Conservation (phyloP, 2,797 vertebrate genomes). For the Triplophysa yarkandensis region DNA sequence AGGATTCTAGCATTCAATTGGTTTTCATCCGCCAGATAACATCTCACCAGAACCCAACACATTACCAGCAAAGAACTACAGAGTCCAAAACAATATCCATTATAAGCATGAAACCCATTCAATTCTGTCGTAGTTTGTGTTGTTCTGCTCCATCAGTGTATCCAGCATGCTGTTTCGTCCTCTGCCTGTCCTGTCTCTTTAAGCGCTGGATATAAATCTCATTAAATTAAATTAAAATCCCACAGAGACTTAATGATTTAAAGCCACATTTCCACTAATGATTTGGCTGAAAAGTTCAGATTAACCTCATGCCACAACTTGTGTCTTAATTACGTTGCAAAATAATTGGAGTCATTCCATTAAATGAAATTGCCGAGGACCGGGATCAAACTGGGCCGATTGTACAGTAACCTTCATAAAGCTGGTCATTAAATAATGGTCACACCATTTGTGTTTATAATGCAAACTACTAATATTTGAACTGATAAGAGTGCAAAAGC, state of each 20-base stretch:
- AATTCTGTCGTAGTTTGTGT: too few species aligned
- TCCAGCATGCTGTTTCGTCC: neutral
- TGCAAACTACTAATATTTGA: neutral
- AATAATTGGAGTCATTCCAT: neutral
- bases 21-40: too few species aligned
- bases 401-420: neutral
- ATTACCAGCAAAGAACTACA: too few species aligned
- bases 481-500: neutral
- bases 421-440: neutral
- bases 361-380: neutral
- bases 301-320: neutral
- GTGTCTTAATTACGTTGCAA: neutral
- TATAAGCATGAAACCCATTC: too few species aligned
- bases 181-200: conserved; percentile 12
- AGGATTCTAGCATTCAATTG: too few species aligned
- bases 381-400: neutral
- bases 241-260: conserved; percentile 7
- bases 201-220: conserved; percentile 19
- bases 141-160: too few species aligned
- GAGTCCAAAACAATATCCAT: too few species aligned
- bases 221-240: conserved; percentile 33
- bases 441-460: neutral
- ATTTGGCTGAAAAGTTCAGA: neutral
- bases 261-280: neutral
- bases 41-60: too few species aligned